A percentile compares a stretch with the other conserved stretches of the same genome.
These are phyloP conservation scores for Actenoides hombroni DNA, from an alignment of 2,113 vertebrate genomes.

Conservation along the genomic window DNA sequence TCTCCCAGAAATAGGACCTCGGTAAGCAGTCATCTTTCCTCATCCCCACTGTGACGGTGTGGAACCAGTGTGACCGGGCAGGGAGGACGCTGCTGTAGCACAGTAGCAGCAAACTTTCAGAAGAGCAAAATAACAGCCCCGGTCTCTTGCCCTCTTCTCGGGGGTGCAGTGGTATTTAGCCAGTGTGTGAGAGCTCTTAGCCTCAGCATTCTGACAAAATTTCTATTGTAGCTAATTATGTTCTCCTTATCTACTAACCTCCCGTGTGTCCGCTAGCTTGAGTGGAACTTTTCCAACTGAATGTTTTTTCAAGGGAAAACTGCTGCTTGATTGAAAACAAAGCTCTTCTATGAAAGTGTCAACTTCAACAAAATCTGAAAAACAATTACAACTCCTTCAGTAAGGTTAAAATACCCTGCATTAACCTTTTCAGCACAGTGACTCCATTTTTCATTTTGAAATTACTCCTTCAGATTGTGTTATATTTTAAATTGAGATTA, in stretches of 20 bases:
- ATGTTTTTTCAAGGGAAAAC: slow-evolving; percentile 36
- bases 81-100: background rate
- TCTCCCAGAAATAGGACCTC: background rate
- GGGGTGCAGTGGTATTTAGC: background rate
- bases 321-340: slow-evolving; percentile 47
- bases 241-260: slow-evolving; percentile 43
- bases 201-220: slow-evolving; percentile 37
- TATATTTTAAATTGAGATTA: slow-evolving; percentile 46
- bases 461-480: slow-evolving; percentile 11
- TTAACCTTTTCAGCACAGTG: slow-evolving; percentile 44
- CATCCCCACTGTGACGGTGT: fast-evolving
- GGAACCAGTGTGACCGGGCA: background rate
- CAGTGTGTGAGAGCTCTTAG: background rate
- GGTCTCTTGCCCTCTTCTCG: background rate
- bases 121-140: background rate
- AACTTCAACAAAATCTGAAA: slow-evolving; percentile 48
- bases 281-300: slow-evolving; percentile 6
- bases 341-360: slow-evolving; percentile 18
- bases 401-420: background rate
- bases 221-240: slow-evolving; percentile 36
- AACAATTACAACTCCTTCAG: slow-evolving; percentile 10
- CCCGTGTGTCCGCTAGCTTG: slow-evolving; percentile 1
- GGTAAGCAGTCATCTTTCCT: background rate
- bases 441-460: slow-evolving; percentile 44
- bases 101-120: background rate